Percentiles rank a stretch among this genome's conserved stretches.
phyloP scores from a whole-genome alignment of 2,888 invertebrate genomes.

The Trimorus sp. region DNA sequence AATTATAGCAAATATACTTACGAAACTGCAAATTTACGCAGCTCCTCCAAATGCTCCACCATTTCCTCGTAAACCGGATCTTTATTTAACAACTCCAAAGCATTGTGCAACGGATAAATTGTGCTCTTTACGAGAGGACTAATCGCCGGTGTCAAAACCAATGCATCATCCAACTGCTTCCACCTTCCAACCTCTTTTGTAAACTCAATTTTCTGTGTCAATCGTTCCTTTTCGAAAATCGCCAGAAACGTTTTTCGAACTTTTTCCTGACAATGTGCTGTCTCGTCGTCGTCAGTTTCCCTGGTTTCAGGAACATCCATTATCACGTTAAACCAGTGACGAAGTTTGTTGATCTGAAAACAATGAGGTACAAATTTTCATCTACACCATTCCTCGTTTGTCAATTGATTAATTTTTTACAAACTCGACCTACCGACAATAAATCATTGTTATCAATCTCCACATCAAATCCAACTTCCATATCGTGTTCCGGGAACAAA shows the following conservation, averaged over 20 bases:
- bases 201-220: conserved; percentile 77
- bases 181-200: conserved; percentile 77
- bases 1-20: conserved; percentile 75
- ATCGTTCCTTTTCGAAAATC: conserved; percentile 81
- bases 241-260: conserved; percentile 81
- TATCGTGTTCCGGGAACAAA: conserved; percentile 91
- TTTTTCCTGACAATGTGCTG: conserved; percentile 81
- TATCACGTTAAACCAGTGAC: conserved; percentile 87
- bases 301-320: conserved; percentile 81
- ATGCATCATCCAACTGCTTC: conserved; percentile 75
- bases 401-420: too few relatives aligned
- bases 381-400: too few relatives aligned
- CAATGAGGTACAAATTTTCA: not conserved
- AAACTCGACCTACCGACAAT: conserved; percentile 82
- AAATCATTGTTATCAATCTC: conserved; percentile 87
- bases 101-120: conserved; percentile 82
- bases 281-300: conserved; percentile 73
- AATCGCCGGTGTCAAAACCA: conserved; percentile 79
- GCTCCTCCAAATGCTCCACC: conserved; percentile 80
- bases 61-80: conserved; percentile 77
- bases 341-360: conserved; percentile 87
- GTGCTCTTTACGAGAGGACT: conserved; percentile 68
- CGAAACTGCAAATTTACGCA: conserved; percentile 82
- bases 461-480: conserved; percentile 90
- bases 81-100: conserved; percentile 81